These are phyloP conservation scores for Thunnus thynnus DNA, from an alignment of 2,113 vertebrate species.

Conservation along the genomic window DNA sequence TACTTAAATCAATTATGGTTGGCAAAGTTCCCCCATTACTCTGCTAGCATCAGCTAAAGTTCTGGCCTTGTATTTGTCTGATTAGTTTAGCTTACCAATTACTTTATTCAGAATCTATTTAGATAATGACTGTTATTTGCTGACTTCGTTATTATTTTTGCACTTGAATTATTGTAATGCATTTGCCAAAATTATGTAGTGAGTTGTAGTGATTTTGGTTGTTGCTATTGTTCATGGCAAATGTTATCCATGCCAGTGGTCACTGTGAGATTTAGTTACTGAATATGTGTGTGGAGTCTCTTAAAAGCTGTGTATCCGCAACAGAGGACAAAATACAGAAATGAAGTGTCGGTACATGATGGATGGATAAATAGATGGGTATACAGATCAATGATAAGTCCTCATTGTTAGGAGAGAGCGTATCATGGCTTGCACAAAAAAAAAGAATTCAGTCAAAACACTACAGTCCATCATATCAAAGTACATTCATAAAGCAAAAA, in stretches of 20 bases:
- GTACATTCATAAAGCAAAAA: neutral
- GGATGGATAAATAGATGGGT: slow-evolving; percentile 33
- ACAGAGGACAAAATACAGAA: slow-evolving; percentile 8
- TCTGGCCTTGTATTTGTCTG: slow-evolving; percentile 42
- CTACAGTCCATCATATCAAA: slow-evolving; percentile 1
- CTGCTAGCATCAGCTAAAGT: slow-evolving; percentile 19
- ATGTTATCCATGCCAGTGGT: neutral
- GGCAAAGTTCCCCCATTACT: slow-evolving; percentile 62
- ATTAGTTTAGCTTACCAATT: slow-evolving; percentile 35
- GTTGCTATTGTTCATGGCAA: neutral
- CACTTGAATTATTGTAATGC: slow-evolving; percentile 10
- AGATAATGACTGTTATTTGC: slow-evolving; percentile 5
- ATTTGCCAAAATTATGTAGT: neutral
- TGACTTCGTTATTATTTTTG: slow-evolving; percentile 2
- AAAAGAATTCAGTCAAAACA: slow-evolving; percentile 19
- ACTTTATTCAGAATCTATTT: slow-evolving; percentile 2
- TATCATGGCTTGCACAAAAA: slow-evolving; percentile 1
- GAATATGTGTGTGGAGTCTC: neutral
- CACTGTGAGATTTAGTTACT: neutral
- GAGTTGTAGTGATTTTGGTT: neutral
- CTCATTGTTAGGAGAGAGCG: slow-evolving; percentile 17
- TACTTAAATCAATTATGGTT: slow-evolving; percentile 76
- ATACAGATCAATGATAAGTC: slow-evolving; percentile 1
- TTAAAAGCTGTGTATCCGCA: slow-evolving; percentile 9
- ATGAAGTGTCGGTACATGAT: slow-evolving; percentile 22